Percentiles rank a stretch among this genome's conserved stretches.
phyloP scores from a whole-genome alignment of 1,140 invertebrate genomes.

The Melitaea cinxia region DNA sequence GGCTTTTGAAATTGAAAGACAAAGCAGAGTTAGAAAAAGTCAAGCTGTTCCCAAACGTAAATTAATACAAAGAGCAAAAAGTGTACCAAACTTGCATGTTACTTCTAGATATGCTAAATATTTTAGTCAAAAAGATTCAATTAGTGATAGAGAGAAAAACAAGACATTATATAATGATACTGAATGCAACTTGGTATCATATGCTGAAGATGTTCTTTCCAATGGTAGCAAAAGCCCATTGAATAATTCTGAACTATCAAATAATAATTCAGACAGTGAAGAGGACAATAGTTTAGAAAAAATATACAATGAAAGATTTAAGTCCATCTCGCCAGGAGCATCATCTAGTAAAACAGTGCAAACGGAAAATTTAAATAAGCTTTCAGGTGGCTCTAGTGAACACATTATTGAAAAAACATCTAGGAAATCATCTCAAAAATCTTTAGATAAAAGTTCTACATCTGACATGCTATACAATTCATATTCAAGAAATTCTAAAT shows the following conservation, averaged over 20 bases:
- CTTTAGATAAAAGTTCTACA: conserved; percentile 37
- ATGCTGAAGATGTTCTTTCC: conserved; percentile 39
- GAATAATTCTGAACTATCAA: conserved; percentile 34
- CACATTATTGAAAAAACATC: conserved; percentile 56
- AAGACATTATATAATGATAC: conserved; percentile 39
- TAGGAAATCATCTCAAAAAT: conserved; percentile 35
- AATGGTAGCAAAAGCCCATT: conserved; percentile 39
- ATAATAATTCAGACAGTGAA: conserved; percentile 47
- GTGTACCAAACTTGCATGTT: conserved; percentile 77
- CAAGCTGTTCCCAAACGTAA: conserved; percentile 40
- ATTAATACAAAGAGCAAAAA: conserved; percentile 69
- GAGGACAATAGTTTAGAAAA: conserved; percentile 69
- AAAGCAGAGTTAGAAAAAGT: conserved; percentile 56
- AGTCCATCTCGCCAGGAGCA: conserved; percentile 47
- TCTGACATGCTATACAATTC: conserved; percentile 24
- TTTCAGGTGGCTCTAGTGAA: conserved; percentile 31
- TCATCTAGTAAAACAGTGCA: conserved; percentile 29
- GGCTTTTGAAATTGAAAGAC: conserved; percentile 68
- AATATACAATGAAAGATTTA: conserved; percentile 72
- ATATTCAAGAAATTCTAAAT: conserved; percentile 42
- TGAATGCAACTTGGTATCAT: conserved; percentile 23
- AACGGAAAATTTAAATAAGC: conserved; percentile 23
- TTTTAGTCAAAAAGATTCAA: conserved; percentile 76
- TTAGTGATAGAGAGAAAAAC: conserved; percentile 56
- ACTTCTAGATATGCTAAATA: conserved; percentile 79